Evolutionary conservation across 2,888 invertebrate species (phyloP).

Genomic region (Suillia variegata): DNA sequence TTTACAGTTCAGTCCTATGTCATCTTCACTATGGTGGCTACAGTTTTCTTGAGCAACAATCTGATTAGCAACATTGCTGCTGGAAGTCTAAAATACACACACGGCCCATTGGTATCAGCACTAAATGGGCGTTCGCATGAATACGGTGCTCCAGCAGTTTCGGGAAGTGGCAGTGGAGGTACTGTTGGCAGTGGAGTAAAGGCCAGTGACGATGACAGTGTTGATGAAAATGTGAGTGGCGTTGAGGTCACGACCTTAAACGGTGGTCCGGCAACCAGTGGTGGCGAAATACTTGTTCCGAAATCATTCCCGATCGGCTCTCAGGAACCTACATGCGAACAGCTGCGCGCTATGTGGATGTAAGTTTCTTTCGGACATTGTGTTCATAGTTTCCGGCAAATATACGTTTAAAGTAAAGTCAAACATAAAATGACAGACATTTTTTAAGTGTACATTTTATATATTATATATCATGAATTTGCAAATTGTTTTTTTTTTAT

Average conservation of each 20-base stretch:
- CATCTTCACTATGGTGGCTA: not conserved
- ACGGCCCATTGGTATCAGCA: slow-evolving; percentile 5
- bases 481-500: not conserved
- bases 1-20: not conserved
- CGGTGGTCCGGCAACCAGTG: slow-evolving; percentile 23
- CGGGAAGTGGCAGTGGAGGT: slow-evolving; percentile 16
- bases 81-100: slow-evolving; percentile 8
- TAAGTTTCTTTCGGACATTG: no score
- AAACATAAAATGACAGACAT: not conserved
- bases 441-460: no score
- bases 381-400: not conserved
- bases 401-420: not conserved
- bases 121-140: slow-evolving; percentile 10
- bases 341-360: slow-evolving; percentile 89
- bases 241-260: slow-evolving; percentile 22
- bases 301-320: slow-evolving; percentile 51
- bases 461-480: no score
- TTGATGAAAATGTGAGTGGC: slow-evolving; percentile 22
- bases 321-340: slow-evolving; percentile 82
- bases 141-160: not conserved
- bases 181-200: slow-evolving; percentile 31
- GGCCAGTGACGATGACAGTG: slow-evolving; percentile 23
- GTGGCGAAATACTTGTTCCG: slow-evolving; percentile 53
- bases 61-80: not conserved
- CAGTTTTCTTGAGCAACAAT: not conserved